These are phyloP conservation scores for Darevskia mixta DNA, from an alignment of 2,797 vertebrate species.

Conservation along the genomic window DNA sequence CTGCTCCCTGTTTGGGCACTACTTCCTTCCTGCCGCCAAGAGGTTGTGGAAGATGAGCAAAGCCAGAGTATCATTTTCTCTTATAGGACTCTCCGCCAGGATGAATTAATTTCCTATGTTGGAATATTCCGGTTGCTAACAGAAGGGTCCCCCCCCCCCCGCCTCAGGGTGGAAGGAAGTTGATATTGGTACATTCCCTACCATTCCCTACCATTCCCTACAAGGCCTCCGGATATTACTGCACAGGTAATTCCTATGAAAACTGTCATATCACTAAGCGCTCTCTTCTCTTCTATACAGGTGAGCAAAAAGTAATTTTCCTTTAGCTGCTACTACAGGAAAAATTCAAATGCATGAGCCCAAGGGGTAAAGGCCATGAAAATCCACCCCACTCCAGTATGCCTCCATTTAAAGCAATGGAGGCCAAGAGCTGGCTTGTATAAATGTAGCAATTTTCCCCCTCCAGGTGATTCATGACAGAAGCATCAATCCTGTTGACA, in stretches of 20 bases:
- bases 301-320: not conserved
- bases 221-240: not conserved
- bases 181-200: not conserved
- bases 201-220: no score
- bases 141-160: not conserved
- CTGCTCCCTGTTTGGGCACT: not conserved
- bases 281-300: not conserved
- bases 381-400: not conserved
- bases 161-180: not conserved
- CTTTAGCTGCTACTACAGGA: not conserved
- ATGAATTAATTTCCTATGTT: not conserved
- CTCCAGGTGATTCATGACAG: slow-evolving; percentile 42
- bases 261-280: not conserved
- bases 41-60: not conserved
- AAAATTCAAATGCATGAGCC: not conserved
- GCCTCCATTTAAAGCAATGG: not conserved
- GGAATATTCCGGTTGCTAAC: not conserved
- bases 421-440: not conserved
- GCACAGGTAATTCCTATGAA: not conserved
- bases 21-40: not conserved
- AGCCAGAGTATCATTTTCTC: not conserved
- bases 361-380: not conserved
- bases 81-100: not conserved
- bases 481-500: slow-evolving; percentile 41
- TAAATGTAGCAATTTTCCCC: not conserved